These are phyloP conservation scores for Apeira syringaria DNA, from an alignment of 2,888 invertebrate genomes.

Conservation along the genomic window DNA sequence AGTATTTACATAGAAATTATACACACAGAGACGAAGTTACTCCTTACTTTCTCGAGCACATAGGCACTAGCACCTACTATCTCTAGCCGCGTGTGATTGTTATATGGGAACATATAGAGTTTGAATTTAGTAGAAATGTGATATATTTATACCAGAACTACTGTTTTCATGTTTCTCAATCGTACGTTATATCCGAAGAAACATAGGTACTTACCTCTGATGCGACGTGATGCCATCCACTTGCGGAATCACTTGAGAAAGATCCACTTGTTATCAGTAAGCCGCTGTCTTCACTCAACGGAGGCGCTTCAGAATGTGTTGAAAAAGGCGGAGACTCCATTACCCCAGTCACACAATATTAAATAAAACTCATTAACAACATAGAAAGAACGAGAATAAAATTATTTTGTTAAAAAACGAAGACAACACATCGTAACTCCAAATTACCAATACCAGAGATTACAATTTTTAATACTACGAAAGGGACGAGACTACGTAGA, in stretches of 20 bases:
- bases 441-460: too few relatives aligned
- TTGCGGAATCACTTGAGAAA: constrained; percentile 89
- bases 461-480: too few relatives aligned
- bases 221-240: constrained; percentile 86
- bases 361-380: constrained; percentile 6
- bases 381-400: constrained; percentile 7
- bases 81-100: too few relatives aligned
- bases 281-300: constrained; percentile 90
- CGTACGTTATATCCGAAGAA: not conserved
- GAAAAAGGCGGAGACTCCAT: constrained; percentile 93
- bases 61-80: too few relatives aligned
- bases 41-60: too few relatives aligned
- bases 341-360: constrained; percentile 41
- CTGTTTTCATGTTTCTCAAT: too few relatives aligned
- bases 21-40: too few relatives aligned
- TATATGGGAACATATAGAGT: too few relatives aligned
- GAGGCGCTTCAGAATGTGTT: constrained; percentile 88
- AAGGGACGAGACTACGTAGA: too few relatives aligned
- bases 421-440: constrained; percentile 1
- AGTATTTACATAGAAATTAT: too few relatives aligned
- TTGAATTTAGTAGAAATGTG: too few relatives aligned
- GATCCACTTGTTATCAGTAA: constrained; percentile 89
- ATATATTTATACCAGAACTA: too few relatives aligned
- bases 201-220: constrained; percentile 84
- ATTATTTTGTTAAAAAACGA: constrained; percentile 8